A percentile compares a stretch with the other conserved stretches of the same genome.
Conservation (phyloP, 2,797 vertebrate genomes). For the Yasuhikotakia modesta region DNA sequence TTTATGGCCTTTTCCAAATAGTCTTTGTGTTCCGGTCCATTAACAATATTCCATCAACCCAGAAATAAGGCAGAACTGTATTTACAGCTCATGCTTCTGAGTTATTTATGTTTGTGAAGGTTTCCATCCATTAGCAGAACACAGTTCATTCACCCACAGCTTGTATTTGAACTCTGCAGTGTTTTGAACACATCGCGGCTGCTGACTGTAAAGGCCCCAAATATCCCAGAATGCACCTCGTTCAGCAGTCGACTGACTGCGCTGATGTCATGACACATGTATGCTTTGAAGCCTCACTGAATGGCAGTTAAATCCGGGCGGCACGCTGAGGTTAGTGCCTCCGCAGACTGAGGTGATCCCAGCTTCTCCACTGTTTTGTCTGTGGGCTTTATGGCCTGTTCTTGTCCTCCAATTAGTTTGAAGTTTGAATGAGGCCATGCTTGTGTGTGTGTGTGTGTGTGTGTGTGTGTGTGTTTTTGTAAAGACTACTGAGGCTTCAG, state of each 20-base stretch:
- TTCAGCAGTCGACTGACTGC: slow-evolving; percentile 11
- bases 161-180: not conserved
- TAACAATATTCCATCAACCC: slow-evolving; percentile 60
- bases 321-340: not conserved
- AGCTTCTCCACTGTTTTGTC: slow-evolving; percentile 44
- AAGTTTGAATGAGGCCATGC: slow-evolving; percentile 47
- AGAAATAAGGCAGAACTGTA: slow-evolving; percentile 48
- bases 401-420: slow-evolving; percentile 54
- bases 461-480: slow-evolving; percentile 21
- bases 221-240: slow-evolving; percentile 39
- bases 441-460: no score
- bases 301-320: slow-evolving; percentile 39
- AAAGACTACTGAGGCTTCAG: not conserved
- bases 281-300: slow-evolving; percentile 56
- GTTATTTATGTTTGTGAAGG: no score
- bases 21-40: slow-evolving; percentile 69
- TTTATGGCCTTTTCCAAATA: slow-evolving; percentile 65
- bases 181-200: slow-evolving; percentile 33
- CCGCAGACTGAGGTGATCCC: slow-evolving; percentile 21
- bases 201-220: slow-evolving; percentile 38
- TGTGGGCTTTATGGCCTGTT: slow-evolving; percentile 34
- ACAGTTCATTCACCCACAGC: not conserved
- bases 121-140: not conserved
- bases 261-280: slow-evolving; percentile 49
- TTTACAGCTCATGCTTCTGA: slow-evolving; percentile 48